Base-by-base conservation (phyloP, 2,113 vertebrate species). In the Chiloscyllium plagiosum region DNA sequence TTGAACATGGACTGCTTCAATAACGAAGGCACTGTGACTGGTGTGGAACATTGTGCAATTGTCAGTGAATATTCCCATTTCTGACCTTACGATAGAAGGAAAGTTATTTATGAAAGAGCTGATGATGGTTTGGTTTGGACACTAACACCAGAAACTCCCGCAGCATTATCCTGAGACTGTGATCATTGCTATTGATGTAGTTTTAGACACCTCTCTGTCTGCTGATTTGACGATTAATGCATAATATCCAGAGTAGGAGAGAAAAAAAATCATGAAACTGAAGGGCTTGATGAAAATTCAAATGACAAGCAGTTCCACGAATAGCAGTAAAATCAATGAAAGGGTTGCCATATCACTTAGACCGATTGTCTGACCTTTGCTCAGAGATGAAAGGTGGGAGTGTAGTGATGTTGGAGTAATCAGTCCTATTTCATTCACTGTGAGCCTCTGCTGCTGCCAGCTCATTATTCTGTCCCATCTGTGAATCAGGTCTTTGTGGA, bases 401-500 rank as follows among this genome's bases (percentile, higher is more conserved):
- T n/a, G 29, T 66, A 92, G 4, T 33, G 33, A 37, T 24, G 61
- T 66, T 93, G 26, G 20, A 61, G 89, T 65, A 93, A 93, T 93
- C 89, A 93, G 56, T 66, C 20, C 52, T n/a, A 66, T n/a, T 93
- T 93, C 89, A 66, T 93, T 66, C 33, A 93, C n/a, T n/a, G 65
- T 93, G 33, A 37, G 89, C 19, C 89, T 37, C 33, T 37, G 33
- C 37, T 66, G 61, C 17, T 93, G 89, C 89, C 61, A 93, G 61
- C 33, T 93, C 89, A 93, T 93, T 93, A 93, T 93, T 42, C 89
- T 66, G 56, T 93, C 89, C 89, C 89, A 93, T 93, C 89, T 93
- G 89, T 93, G 89, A 93, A 93, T 93, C 89, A 66, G n/a, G 33
- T 93, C 89, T 93, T 93, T 93, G 89, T 93, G 89, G 89, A 68